phyloP scores from a whole-genome alignment of 35 echinoderm and acorn worm species.

The Strongylocentrotus purpuratus region DNA sequence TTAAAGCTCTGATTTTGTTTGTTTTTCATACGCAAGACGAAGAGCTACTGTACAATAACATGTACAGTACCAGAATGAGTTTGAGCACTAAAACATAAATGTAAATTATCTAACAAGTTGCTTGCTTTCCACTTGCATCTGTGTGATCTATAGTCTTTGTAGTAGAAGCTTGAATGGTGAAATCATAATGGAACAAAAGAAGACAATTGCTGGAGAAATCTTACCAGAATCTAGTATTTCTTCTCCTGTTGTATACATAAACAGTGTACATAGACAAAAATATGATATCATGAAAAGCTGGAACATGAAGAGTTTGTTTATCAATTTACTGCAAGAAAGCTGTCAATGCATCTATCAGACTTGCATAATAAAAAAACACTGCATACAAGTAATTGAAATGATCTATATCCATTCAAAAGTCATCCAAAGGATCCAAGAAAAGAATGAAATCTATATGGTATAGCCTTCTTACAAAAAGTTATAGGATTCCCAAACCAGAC shows the following conservation, averaged over 20 bases:
- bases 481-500: not conserved
- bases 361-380: not conserved
- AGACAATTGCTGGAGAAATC: not conserved
- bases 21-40: too few species aligned
- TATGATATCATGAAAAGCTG: not conserved
- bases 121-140: not conserved
- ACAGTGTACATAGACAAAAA: constrained; percentile 4
- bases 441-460: not conserved
- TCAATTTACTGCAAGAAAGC: not conserved
- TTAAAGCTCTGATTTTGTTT: too few species aligned
- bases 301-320: not conserved
- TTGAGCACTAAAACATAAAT: too few species aligned
- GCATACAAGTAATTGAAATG: not conserved
- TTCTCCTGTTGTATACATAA: constrained; percentile 40
- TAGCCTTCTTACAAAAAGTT: not conserved
- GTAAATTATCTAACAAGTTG: too few species aligned
- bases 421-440: not conserved
- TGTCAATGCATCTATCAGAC: not conserved
- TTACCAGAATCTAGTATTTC: constrained; percentile 17
- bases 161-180: not conserved
- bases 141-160: not conserved
- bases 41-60: too few species aligned
- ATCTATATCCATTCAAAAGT: not conserved
- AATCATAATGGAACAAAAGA: not conserved
- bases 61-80: too few species aligned